phyloP scores from a whole-genome alignment of 2,797 vertebrate species.

The Heteromormyrus szaboi region DNA sequence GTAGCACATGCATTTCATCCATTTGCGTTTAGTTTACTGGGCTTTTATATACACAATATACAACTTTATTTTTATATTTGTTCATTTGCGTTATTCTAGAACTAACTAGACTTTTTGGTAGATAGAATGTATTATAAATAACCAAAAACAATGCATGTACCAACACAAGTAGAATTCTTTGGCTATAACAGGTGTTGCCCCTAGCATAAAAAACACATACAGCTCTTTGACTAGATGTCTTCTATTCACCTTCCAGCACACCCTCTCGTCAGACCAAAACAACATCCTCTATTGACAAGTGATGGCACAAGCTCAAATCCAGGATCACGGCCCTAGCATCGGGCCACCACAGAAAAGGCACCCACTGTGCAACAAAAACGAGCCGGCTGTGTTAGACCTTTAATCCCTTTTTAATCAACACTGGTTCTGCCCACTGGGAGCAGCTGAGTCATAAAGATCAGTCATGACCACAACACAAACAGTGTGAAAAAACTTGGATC shows the following conservation, averaged over 20 bases:
- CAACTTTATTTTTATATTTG: not conserved
- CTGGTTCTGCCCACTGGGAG: constrained; percentile 10
- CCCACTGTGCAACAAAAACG: constrained; percentile 9
- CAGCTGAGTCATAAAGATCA: constrained; percentile 14
- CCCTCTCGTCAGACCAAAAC: constrained; percentile 9
- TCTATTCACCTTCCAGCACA: constrained; percentile 11
- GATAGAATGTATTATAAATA: not conserved
- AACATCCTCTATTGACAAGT: constrained; percentile 15
- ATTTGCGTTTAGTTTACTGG: not conserved
- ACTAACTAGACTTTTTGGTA: not conserved
- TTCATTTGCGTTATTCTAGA: not conserved
- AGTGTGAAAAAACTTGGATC: not conserved
- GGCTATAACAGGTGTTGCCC: not conserved
- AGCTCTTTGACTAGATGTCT: constrained; percentile 16
- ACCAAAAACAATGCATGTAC: not conserved
- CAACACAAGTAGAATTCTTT: not conserved
- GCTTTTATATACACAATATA: not conserved
- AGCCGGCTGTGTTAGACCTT: constrained; percentile 15
- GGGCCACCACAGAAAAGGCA: constrained; percentile 10
- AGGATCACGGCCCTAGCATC: not conserved
- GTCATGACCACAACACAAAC: constrained; percentile 12
- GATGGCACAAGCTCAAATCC: not conserved
- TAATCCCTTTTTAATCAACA: constrained; percentile 28
- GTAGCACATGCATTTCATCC: not conserved
- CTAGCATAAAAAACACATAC: constrained; percentile 19